Conservation (phyloP, 2,113 vertebrate genomes). For the Caloenas nicobarica region DNA sequence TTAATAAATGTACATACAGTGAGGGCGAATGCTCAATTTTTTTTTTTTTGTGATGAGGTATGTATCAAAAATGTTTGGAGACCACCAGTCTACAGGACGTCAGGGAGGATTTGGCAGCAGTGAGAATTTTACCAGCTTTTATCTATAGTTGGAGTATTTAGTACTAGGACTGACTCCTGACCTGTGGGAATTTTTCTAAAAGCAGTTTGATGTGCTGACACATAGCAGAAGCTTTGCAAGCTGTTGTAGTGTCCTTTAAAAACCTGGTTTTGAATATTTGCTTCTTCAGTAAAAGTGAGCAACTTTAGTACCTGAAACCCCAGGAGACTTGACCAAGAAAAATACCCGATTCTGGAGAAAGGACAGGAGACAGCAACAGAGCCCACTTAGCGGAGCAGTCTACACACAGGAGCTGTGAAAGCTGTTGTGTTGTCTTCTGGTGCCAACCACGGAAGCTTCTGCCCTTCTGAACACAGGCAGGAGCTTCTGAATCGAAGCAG, state of each 20-base stretch:
- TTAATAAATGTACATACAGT: neutral
- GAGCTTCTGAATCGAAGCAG: neutral
- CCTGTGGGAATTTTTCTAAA: neutral
- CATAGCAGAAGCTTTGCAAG: neutral
- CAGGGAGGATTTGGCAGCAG: neutral
- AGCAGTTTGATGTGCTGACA: neutral
- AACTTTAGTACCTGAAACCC: neutral
- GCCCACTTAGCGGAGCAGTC: neutral
- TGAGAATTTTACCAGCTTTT: neutral
- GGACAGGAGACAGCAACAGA: accelerated
- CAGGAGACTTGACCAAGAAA: neutral
- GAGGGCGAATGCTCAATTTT: neutral
- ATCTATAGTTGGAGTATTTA: neutral
- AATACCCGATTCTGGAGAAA: neutral
- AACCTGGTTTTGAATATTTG: neutral
- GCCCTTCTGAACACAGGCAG: neutral
- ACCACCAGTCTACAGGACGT: neutral
- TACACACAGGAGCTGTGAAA: neutral
- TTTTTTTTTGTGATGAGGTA: neutral
- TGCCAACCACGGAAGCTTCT: neutral
- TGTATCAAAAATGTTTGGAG: neutral
- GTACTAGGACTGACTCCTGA: neutral
- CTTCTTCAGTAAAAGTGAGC: neutral
- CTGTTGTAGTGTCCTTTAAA: neutral
- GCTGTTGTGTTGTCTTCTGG: neutral